phyloP scores from a whole-genome alignment of 1,140 invertebrate genomes.

The Saccostrea echinata region DNA sequence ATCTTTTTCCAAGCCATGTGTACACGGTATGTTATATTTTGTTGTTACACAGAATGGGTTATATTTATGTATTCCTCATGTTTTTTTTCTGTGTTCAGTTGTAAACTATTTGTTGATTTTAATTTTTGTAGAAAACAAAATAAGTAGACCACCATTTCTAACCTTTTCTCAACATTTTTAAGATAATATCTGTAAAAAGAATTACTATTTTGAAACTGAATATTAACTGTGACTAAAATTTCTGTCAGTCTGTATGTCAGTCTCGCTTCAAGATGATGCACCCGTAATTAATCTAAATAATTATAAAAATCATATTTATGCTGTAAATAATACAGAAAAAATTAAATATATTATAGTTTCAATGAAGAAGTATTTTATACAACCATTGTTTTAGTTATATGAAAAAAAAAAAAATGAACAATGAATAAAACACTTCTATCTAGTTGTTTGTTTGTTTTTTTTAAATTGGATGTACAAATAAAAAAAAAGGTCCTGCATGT shows the following conservation, averaged over 20 bases:
- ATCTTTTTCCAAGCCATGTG: not conserved
- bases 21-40: conserved; percentile 30
- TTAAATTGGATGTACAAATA: not conserved
- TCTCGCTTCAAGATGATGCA: not conserved
- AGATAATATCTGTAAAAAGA: not conserved
- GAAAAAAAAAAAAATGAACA: not conserved
- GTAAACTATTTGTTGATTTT: conserved; percentile 5
- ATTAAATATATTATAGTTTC: conserved; percentile 31
- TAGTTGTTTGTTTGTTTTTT: not conserved
- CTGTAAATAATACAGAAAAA: conserved; percentile 7
- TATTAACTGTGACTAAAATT: no score
- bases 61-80: conserved; percentile 14
- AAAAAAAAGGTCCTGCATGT: not conserved
- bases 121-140: conserved; percentile 3
- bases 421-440: conserved; percentile 32
- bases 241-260: not conserved
- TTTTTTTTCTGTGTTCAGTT: conserved; percentile 32
- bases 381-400: conserved; percentile 28
- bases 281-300: conserved; percentile 6
- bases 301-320: conserved; percentile 22
- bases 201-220: not conserved
- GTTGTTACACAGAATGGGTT: conserved; percentile 20
- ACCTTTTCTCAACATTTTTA: not conserved
- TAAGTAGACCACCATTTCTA: not conserved
- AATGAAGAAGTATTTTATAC: conserved; percentile 28